Evolutionary conservation across 2,888 invertebrate genomes (phyloP), one percentile per base, ranked within the genome.

Genomic region (Callyntrura guangdongensis): DNA sequence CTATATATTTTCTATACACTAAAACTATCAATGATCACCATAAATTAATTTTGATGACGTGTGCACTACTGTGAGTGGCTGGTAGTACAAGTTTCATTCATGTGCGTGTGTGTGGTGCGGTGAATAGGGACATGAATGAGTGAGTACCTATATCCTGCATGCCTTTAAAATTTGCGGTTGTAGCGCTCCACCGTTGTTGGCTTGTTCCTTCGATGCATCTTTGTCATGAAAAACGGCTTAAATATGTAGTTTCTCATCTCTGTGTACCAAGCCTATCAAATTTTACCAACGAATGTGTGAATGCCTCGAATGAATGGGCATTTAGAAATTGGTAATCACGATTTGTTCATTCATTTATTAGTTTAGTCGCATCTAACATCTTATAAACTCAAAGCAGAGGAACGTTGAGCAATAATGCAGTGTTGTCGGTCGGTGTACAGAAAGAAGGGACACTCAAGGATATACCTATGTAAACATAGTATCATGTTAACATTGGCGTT

Each of bases 281-380:
- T 14, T 53, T 14, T 12, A 27, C n/a, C 82, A 82, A 36, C 1
- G 82, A 82, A 82, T 67, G 64, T 61, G 67, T 49, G 67, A 47
- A 25, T 61, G 83, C 17, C 22, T 36, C 36, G 59, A 85, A 85
- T 72, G 85, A 74, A 85, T 85, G 85, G 67, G 49, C 69, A 85
- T 56, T 85, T 85, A 85, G 72, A 85, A 85, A 85, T 85, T 72
- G 85, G 72, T 85, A 72, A 85, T 85, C 85, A 85, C 85, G 85
- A 72, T 22, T 49, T 69, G 47, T 49, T 22, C 49, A 77, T 77
- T 72, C 85, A 72, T 85, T 64, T 12, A 8, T 20, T 64, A 20
- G 12, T n/a, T n/a, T 12, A 56, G 56, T 5, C 3, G 8, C 22
- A 64, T 25, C 12, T 64, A 17, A 64, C 14, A 4, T 20, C 64